Evolutionary conservation across 1,140 invertebrate genomes (phyloP).

Genomic region (Sarcophaga peregrina): DNA sequence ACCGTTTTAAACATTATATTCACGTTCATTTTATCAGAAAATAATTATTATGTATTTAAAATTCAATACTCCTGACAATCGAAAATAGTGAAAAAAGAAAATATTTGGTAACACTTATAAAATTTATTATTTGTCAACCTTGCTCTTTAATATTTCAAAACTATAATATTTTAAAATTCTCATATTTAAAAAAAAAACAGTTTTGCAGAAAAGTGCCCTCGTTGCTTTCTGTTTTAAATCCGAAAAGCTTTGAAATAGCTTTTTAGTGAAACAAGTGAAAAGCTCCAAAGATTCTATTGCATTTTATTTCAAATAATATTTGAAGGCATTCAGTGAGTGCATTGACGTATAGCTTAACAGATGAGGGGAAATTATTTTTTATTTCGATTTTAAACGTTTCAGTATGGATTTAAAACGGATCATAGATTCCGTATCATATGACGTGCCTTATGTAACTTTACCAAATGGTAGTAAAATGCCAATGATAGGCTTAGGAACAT

Average conservation of each 20-base stretch:
- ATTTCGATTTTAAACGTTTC: neutral
- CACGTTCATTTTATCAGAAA: too few relatives aligned
- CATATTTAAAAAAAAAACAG: too few relatives aligned
- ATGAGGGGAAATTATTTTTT: neutral
- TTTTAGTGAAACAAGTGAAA: neutral
- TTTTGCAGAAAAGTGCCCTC: too few relatives aligned
- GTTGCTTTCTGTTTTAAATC: too few relatives aligned
- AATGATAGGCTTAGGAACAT: conserved; percentile 82
- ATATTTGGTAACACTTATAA: too few relatives aligned
- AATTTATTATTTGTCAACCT: too few relatives aligned
- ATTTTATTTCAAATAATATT: neutral
- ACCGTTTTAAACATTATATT: neutral
- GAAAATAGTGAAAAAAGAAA: too few relatives aligned
- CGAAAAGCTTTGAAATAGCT: neutral
- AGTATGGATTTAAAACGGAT: neutral
- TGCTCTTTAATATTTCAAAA: too few relatives aligned
- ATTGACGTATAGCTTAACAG: neutral
- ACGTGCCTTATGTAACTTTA: conserved; percentile 57
- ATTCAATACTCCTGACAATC: too few relatives aligned
- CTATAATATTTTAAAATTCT: too few relatives aligned
- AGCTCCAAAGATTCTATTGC: neutral
- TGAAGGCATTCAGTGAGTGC: neutral
- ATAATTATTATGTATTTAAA: too few relatives aligned
- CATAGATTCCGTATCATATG: neutral
- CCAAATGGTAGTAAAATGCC: conserved; percentile 77